These are phyloP conservation scores for Apotomis betuletana DNA, from an alignment of 2,888 invertebrate species.

Conservation along the genomic window DNA sequence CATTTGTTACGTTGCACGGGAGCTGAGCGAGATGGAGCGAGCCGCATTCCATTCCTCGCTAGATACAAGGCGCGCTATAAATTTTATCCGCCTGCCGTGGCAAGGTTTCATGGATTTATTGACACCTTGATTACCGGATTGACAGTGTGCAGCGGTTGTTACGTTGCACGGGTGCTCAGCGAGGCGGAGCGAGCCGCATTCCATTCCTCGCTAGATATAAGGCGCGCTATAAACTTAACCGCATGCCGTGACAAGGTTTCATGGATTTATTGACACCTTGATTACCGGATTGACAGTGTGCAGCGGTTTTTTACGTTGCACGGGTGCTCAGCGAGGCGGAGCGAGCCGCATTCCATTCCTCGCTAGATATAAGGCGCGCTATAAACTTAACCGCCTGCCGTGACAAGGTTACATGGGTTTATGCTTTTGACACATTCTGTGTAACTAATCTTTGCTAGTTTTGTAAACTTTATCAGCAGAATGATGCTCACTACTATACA, in stretches of 20 bases:
- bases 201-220: constrained; percentile 9
- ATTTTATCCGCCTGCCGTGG: constrained; percentile 1
- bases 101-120: neutral
- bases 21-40: neutral
- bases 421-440: neutral
- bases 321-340: constrained; percentile 5
- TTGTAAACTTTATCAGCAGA: neutral
- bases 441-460: neutral
- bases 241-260: neutral
- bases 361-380: constrained; percentile 1
- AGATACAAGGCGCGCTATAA: constrained; percentile 8
- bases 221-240: constrained; percentile 12
- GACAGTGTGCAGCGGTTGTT: neutral
- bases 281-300: neutral
- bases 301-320: constrained; percentile 1
- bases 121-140: no score
- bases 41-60: constrained; percentile 4
- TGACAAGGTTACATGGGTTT: constrained; percentile 4
- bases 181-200: neutral
- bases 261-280: neutral
- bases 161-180: constrained; percentile 10
- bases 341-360: constrained; percentile 1
- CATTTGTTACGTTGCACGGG: constrained; percentile 6
- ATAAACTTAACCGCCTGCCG: constrained; percentile 10
- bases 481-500: no score